A percentile compares a stretch with the other conserved stretches of the same genome.
Conservation (phyloP, 2,113 vertebrate genomes). For the Anolis carolinensis region DNA sequence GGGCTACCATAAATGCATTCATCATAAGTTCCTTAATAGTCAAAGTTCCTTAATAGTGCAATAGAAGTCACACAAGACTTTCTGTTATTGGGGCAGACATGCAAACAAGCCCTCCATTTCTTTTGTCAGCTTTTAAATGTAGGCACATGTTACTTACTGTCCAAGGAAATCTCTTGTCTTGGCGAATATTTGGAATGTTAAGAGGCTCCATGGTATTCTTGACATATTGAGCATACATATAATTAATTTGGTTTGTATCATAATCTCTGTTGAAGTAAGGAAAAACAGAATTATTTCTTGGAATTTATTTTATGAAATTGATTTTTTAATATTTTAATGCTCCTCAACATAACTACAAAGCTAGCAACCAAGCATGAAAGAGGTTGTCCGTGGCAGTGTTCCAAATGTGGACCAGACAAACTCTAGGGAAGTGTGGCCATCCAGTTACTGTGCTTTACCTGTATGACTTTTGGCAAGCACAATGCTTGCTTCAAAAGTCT, state of each 20-base stretch:
- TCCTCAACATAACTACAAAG: too few species aligned
- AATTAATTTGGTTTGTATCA: conserved; percentile 90
- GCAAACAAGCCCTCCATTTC: neutral
- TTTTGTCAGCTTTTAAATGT: conserved; percentile 24
- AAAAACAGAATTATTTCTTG: conserved; percentile 40
- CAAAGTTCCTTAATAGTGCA: too few species aligned
- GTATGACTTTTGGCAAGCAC: neutral
- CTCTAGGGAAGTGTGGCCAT: neutral
- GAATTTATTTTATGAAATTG: neutral
- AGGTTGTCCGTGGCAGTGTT: neutral
- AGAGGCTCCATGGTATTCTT: conserved; percentile 92
- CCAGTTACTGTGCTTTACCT: neutral
- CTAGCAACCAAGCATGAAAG: neutral
- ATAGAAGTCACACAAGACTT: neutral
- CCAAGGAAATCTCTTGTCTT: conserved; percentile 91
- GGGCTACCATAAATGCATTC: neutral
- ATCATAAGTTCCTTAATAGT: neutral
- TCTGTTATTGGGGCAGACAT: neutral
- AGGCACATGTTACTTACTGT: conserved; percentile 80
- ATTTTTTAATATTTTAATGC: too few species aligned
- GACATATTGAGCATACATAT: conserved; percentile 96
- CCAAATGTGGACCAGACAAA: neutral
- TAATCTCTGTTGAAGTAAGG: conserved; percentile 77
- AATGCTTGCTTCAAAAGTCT: neutral
- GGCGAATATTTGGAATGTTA: conserved; percentile 88